phyloP scores from a whole-genome alignment of 2,888 invertebrate species.

The Thymelicus acteon region DNA sequence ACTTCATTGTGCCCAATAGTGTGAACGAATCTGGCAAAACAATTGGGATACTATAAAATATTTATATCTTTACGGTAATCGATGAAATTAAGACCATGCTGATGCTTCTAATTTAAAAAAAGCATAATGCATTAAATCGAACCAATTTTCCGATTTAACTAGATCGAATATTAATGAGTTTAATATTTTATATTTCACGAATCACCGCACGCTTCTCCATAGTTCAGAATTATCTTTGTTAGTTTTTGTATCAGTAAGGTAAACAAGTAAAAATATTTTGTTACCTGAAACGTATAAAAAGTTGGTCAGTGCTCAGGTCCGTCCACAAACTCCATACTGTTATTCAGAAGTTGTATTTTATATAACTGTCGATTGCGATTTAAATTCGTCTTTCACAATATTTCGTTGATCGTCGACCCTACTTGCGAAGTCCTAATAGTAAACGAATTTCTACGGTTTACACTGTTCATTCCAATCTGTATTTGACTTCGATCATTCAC shows the following conservation, averaged over 20 bases:
- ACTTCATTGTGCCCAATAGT: slow-evolving; percentile 53
- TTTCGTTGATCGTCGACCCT: slow-evolving; percentile 25
- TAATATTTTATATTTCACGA: too few relatives aligned
- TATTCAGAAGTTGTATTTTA: slow-evolving; percentile 70
- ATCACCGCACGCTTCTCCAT: too few relatives aligned
- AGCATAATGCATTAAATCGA: not conserved
- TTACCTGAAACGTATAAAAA: slow-evolving; percentile 41
- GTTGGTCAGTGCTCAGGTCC: slow-evolving; percentile 43
- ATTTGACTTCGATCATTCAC: not conserved
- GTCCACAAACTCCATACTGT: slow-evolving; percentile 56
- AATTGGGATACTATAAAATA: too few relatives aligned
- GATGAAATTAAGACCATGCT: too few relatives aligned
- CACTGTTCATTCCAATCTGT: slow-evolving; percentile 20
- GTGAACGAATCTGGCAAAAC: not conserved
- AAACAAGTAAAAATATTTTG: not conserved
- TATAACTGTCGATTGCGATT: slow-evolving; percentile 73
- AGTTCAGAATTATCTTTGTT: not conserved
- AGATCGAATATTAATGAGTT: not conserved
- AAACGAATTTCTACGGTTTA: slow-evolving; percentile 21
- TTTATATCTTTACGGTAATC: too few relatives aligned
- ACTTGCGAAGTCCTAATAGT: slow-evolving; percentile 7
- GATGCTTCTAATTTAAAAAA: not conserved
- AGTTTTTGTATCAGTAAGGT: slow-evolving; percentile 11
- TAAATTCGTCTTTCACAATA: slow-evolving; percentile 66
- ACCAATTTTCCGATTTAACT: not conserved